Evolutionary conservation across 30 jellyfish, hydroid and myxozoan species (phyloP).

Genomic region (Aurelia aurita): DNA sequence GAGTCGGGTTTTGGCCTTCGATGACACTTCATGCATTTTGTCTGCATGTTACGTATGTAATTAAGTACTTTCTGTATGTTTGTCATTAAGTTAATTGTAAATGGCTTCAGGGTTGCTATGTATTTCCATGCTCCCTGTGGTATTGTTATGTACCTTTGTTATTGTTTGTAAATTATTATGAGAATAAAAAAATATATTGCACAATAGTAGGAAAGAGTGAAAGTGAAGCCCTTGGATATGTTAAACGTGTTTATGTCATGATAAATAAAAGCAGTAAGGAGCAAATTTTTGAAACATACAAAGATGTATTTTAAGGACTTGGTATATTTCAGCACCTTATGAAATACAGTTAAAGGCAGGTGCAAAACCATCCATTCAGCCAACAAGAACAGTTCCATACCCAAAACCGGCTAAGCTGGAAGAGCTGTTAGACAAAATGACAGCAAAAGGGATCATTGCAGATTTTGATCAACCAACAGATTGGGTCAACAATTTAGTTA

Average conservation of each 20-base stretch:
- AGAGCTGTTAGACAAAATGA: slow-evolving; percentile 37
- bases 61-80: no score
- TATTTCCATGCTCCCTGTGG: no score
- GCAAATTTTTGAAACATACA: slow-evolving; percentile 1
- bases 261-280: slow-evolving; percentile 2
- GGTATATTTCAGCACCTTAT: slow-evolving; percentile 6
- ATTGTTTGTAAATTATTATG: no score
- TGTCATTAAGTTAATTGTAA: no score
- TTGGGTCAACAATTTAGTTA: slow-evolving; percentile 59
- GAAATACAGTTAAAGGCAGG: slow-evolving; percentile 34
- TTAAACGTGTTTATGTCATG: slow-evolving; percentile 2
- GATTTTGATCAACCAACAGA: slow-evolving; percentile 37
- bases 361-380: slow-evolving; percentile 24
- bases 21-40: no score
- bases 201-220: slow-evolving; percentile 8
- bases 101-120: no score
- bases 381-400: slow-evolving; percentile 38
- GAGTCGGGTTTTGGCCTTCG: no score
- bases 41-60: no score
- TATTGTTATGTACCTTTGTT: no score
- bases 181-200: no score
- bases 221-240: slow-evolving; percentile 19
- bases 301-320: slow-evolving; percentile 37
- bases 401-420: slow-evolving; percentile 35
- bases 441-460: slow-evolving; percentile 31